Evolutionary conservation across 2,888 invertebrate species (phyloP), one percentile per base, ranked within the genome.

Genomic region (Xestia rhomboidea): DNA sequence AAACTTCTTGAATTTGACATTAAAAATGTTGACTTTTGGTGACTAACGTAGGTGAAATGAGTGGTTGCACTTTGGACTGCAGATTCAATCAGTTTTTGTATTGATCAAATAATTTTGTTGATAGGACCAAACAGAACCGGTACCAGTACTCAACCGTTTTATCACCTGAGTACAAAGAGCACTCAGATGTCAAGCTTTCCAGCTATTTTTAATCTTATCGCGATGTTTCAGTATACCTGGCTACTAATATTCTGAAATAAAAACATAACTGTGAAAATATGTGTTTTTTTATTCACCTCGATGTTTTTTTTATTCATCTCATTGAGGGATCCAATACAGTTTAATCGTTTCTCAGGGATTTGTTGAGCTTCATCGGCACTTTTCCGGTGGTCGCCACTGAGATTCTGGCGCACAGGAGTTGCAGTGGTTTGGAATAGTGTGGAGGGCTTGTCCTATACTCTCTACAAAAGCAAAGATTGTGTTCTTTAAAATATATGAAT

Each of bases 61-160:
- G 15, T 46, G 34, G 24, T n/a, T 76, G 27, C 15, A 30, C 57
- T 30, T 64, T 34, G 44, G 8, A 64, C 51, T n/a, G 24, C 15
- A 44, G n/a, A 73, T n/a, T 34, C 21, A 30, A 34, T 44, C 46
- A 24, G 38, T 63, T 24, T 76, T 21, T 57, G 63, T n/a, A 51
- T 75, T 76, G 30, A 64, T 54, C 34, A 24, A 27, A 54, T 7
- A n/a, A 11, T 30, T 30, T 34, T 5, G 6, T 30, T 27, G 21
- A 34, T 24, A n/a, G 11, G 13, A 62, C 2, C 30, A 0, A 38
- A 34, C 34, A 54, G 18, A 63, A 30, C 41, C 46, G 30, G 15
- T 27, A 24, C n/a, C 30, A n/a, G n/a, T 41, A 27, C 18, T 27
- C 13, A 15, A 18, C 15, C 3, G 1, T 51, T 79, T 54, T 71